A percentile compares a stretch with the other conserved stretches of the same genome.
Conservation (phyloP, 30 jellyfish, hydroid and myxozoan species). For the Sanderia malayensis region DNA sequence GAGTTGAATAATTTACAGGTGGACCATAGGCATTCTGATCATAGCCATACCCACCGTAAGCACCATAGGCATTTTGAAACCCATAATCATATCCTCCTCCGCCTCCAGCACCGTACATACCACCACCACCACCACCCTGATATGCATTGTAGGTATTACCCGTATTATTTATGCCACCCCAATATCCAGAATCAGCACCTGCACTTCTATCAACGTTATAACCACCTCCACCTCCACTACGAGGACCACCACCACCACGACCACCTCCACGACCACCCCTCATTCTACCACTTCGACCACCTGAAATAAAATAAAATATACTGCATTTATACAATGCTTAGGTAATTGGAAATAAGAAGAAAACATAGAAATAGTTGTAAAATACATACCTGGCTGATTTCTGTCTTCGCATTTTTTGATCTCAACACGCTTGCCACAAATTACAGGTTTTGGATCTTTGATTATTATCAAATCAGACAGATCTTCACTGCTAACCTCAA, state of each 20-base stretch:
- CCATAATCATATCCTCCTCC: conserved; percentile 72
- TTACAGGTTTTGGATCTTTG: conserved; percentile 55
- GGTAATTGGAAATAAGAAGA: too few species aligned
- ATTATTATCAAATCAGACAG: conserved; percentile 81
- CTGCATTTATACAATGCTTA: too few species aligned
- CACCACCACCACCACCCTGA: conserved; percentile 72
- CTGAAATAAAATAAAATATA: too few species aligned
- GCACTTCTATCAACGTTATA: not conserved
- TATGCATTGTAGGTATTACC: conserved; percentile 39
- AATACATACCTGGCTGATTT: too few species aligned
- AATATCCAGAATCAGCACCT: conserved; percentile 36
- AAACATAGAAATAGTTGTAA: too few species aligned
- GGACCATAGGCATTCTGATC: too few species aligned
- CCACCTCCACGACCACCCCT: conserved; percentile 66
- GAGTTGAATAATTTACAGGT: too few species aligned
- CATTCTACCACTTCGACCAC: conserved; percentile 65
- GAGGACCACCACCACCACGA: conserved; percentile 43
- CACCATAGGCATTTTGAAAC: conserved; percentile 52
- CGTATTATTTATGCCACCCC: conserved; percentile 47
- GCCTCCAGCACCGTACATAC: conserved; percentile 33
- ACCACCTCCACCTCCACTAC: conserved; percentile 25
- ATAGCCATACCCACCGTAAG: conserved; percentile 31
- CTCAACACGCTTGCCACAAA: conserved; percentile 74
- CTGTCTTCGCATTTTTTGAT: conserved; percentile 71
- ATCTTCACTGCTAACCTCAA: too few species aligned